Base-by-base conservation (phyloP, 2,888 invertebrate genomes). In the Tipula lateralis region DNA sequence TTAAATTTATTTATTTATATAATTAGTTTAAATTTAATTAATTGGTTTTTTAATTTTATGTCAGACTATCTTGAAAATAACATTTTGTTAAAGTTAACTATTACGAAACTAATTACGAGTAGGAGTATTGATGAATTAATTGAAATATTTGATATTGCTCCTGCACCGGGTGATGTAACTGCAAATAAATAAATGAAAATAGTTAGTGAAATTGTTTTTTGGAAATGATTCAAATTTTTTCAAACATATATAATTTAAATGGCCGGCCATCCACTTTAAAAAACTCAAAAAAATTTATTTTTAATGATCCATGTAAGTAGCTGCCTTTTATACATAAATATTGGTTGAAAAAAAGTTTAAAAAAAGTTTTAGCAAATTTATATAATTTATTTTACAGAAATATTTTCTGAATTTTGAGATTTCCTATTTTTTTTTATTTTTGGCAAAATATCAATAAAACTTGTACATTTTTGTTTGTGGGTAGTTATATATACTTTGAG, bases 81-180 rank as follows among this genome's bases (percentile, higher is more conserved):
- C 24, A 66, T 66, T 66, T 9, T 66, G 24, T 24, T 66, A 66
- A 24, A 66, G 66, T 24, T 66, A 24, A 66, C 66, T 66, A 66
- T 66, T 66, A 66, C 66, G 24, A 66, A 66, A 66, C 66, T 66
- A 66, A 66, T 66, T 66, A 66, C 66, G 24, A 66, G 66, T 66
- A 66, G 24, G 24, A 19, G 24, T 66, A 66, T 66, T 66, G 66
- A 66, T 66, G 66, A 66, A 66, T 66, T 66, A 66, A 66, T 66
- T 66, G 66, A 66, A 66, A 66, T 66, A 66, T 66, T 66, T 66
- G 66, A 66, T 66, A 66, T 66, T 66, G 66, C 66, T 66, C 66
- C 66, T 2, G 66, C 66, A 24, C 66, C 66, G 24, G 66, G 66
- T 66, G 66, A 66, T 24, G 66, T 66, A 66, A 66, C 66, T 66